These are phyloP conservation scores for Latrodectus elegans DNA, from an alignment of 2,888 invertebrate species.

Conservation along the genomic window DNA sequence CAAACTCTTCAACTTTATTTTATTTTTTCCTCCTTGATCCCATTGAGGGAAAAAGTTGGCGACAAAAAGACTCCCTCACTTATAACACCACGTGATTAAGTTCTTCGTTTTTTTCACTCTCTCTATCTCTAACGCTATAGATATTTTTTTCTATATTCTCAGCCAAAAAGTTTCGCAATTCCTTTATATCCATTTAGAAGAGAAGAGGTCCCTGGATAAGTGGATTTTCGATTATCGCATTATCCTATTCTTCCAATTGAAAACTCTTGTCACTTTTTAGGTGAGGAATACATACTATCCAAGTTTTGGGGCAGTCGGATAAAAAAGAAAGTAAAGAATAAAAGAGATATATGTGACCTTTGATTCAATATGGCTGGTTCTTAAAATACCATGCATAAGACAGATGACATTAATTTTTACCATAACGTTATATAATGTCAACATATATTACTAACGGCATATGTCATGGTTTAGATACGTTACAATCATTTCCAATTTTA, in stretches of 20 bases:
- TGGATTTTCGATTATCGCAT: constrained; percentile 67
- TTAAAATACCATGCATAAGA: neutral
- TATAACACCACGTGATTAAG: constrained; percentile 58
- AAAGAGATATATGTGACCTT: constrained; percentile 39
- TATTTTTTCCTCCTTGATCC: neutral
- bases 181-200: constrained; percentile 60
- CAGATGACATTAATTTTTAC: neutral
- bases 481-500: no score
- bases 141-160: constrained; percentile 27
- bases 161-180: constrained; percentile 51
- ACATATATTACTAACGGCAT: no score
- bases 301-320: constrained; percentile 15
- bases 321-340: constrained; percentile 8
- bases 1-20: neutral
- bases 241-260: constrained; percentile 66
- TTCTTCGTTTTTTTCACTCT: constrained; percentile 15
- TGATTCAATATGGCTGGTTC: constrained; percentile 52
- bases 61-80: constrained; percentile 52
- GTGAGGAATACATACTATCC: constrained; percentile 29
- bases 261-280: constrained; percentile 59
- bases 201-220: constrained; percentile 43
- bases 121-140: constrained; percentile 20
- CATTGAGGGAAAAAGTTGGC: constrained; percentile 22
- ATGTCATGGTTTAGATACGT: no score
- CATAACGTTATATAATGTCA: no score